Evolutionary conservation across 2,797 vertebrate genomes (phyloP), one percentile per base, ranked within the genome.

Genomic region (Pseudochromis fuscus): DNA sequence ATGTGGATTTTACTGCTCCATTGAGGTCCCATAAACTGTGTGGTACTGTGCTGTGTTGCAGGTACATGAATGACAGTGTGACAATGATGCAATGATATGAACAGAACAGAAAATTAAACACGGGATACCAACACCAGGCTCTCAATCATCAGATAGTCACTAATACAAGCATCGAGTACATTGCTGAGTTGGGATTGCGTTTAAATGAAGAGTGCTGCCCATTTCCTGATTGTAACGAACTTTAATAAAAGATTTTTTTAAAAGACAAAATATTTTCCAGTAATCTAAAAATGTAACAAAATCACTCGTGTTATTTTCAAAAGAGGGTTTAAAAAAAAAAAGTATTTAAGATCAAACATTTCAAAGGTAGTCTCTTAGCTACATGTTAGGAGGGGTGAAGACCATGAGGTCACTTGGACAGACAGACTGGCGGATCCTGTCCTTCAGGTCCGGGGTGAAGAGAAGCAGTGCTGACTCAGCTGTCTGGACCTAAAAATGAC

Each of bases 321-420:
- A 13, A 3, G 28, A 18, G 7, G 40, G 19, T 18, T 19, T 35
- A 12, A 30, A 4, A 56, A 58, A 61, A 0, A 35, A 53, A 59
- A 55, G 7, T 24, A 13, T 19, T 8, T 0, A 40, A 65, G 30
- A 48, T 15, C 3, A 18, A 23, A 24, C 12, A 45, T 23, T 21
- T 21, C 0, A 37, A 49, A 52, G 3, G 35, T n/a, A 23, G 44
- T 27, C 1, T 16, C 8, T 27, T 8, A 58, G 4, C 27, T 81
- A 66, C 57, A 65, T 19, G 30, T 79, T 80, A 28, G 94, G 94
- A 30, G 94, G 94, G 0, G 94, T 95, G 82, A 95, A 95, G 52
- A 89, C 87, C 91, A 95, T 94, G 4, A 95, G 93, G 77, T 95
- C 94, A 73, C 46, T 83, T 0, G 90, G 91, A 74, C 92, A 94